phyloP scores from a whole-genome alignment of 2,888 invertebrate genomes.

The Ectemnius lituratus region DNA sequence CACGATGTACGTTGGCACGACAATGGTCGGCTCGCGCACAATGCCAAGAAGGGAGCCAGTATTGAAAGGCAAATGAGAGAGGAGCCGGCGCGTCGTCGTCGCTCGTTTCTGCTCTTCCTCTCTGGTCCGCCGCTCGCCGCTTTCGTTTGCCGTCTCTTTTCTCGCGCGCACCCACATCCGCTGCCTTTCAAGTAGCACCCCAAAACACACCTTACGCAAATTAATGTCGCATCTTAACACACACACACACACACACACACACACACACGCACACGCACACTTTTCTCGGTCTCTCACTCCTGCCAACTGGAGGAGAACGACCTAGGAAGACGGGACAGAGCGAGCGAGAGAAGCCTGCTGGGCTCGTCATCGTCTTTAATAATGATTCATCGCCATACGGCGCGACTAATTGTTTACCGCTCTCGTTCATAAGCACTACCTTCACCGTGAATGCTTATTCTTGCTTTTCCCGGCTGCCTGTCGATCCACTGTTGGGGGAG shows the following conservation, averaged over 20 bases:
- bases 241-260: conserved; percentile 19
- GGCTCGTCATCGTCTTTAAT: conserved; percentile 58
- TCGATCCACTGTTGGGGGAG: conserved; percentile 12
- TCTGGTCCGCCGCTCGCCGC: background rate
- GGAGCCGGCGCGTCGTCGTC: conserved; percentile 18
- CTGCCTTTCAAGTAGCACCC: conserved; percentile 63
- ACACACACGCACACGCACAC: conserved; percentile 10
- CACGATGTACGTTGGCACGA: conserved; percentile 54
- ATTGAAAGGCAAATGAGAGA: conserved; percentile 68
- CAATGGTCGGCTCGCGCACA: conserved; percentile 61
- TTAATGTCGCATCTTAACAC: conserved; percentile 64
- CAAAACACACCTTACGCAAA: conserved; percentile 70
- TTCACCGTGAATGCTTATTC: conserved; percentile 46
- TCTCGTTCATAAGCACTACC: conserved; percentile 52
- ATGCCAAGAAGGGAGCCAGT: conserved; percentile 59
- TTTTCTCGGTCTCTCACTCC: too few relatives aligned
- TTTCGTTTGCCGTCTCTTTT: conserved; percentile 58
- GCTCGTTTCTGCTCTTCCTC: conserved; percentile 36
- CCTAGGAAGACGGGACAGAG: conserved; percentile 42
- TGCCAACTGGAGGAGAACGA: too few relatives aligned
- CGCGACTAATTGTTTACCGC: conserved; percentile 67
- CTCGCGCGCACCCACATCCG: conserved; percentile 67
- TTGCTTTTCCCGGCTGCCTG: conserved; percentile 30
- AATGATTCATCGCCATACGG: conserved; percentile 66
- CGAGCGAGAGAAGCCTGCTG: conserved; percentile 19